These are phyloP conservation scores for Cephus runcator DNA, from an alignment of 2,888 invertebrate species.

Conservation along the genomic window DNA sequence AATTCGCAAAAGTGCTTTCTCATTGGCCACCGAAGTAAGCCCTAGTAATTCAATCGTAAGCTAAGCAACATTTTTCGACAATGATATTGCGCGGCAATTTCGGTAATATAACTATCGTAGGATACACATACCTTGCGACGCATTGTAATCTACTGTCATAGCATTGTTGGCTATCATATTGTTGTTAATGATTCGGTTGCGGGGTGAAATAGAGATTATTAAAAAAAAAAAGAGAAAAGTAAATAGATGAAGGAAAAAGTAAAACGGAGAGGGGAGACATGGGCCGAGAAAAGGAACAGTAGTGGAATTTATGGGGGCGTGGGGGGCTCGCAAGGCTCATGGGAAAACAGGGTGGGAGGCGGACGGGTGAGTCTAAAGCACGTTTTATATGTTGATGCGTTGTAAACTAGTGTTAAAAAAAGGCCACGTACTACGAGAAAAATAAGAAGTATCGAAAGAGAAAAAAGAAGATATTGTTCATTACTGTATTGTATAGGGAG, in stretches of 20 bases:
- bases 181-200: background rate
- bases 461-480: constrained; percentile 4
- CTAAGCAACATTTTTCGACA: background rate
- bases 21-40: no score
- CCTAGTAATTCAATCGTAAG: no score
- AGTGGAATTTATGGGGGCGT: background rate
- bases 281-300: no score
- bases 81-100: background rate
- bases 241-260: no score
- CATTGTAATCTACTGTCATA: background rate
- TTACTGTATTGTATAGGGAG: constrained; percentile 8
- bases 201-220: no score
- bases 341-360: no score
- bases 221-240: no score
- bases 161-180: background rate
- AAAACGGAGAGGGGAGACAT: no score
- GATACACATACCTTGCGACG: background rate
- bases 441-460: no score
- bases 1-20: no score
- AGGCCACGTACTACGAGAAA: background rate
- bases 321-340: background rate
- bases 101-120: background rate
- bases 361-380: no score
- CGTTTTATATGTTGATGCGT: background rate
- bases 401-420: background rate